Evolutionary conservation across 2,888 invertebrate species (phyloP), one percentile per base, ranked within the genome.

Genomic region (Spialia ferax): DNA sequence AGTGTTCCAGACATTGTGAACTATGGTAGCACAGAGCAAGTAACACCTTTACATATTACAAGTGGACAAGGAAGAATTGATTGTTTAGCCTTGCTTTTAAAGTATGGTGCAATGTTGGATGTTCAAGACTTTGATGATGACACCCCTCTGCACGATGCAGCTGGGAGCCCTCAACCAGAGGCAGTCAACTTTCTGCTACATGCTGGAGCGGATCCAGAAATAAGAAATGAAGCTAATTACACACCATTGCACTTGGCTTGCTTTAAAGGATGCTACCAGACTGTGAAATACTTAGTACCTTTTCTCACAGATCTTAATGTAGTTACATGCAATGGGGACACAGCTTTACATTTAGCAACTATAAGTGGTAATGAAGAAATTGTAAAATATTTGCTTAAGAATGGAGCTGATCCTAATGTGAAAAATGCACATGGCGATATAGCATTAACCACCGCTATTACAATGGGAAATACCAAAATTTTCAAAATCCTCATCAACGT

Each of bases 111-210:
- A 11, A 80, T 86, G 18, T 75, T 93, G 65, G 80, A 94, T 77
- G 86, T 88, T 5, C 89, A 89, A 74, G 94, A 94, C 73, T 93
- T 89, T 80, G 93, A 94, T 78, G 93, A 93, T 15, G 94, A 94
- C 59, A 93, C 93, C 35, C 90, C 94, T 7, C 74, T 94, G 62
- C 94, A 94, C 76, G 91, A 93, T 75, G 91, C 94, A 18, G 88
- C 89, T 26, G 71, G 89, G 59, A 78, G 77, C 20, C 77, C 73
- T 15, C 81, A 89, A 69, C 75, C 81, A 73, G 81, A 85, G 38
- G 84, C 88, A 13, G 82, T 89, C 5, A 73, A 79, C n/a, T 66
- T 84, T 1, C 77, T 94, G 15, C 68, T 94, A 42, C 85, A 89
- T 78, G 90, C 91, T 26, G 94, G 93, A 60, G 94, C 93, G 0